Base-by-base conservation (phyloP, 2,888 invertebrate genomes). In the Diarsia rubi region DNA sequence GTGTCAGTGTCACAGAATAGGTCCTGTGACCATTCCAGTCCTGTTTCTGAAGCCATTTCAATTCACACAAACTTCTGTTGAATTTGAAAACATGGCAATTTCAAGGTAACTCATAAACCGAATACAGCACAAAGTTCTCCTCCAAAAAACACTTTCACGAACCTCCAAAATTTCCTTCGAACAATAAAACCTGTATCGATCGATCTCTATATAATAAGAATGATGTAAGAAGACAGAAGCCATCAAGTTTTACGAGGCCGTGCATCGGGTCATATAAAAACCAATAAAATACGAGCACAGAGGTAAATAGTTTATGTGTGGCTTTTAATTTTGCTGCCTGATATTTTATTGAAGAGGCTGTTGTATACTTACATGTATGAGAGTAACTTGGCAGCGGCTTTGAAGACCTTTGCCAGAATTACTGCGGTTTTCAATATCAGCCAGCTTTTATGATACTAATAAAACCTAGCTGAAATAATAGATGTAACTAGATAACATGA, bases 181-280 rank as follows among this genome's bases (percentile, higher is more conserved):
- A 78, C 81, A 81, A 86, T 81, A 81, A 81, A 75, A 81, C 75
- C 62, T 69, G 62, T 84, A 85, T 84, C 75, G 85, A 86, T 62
- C 77, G 45, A 69, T 72, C 66, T 73, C 77, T n/a, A 67, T 84
- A 72, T 81, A 81, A 85, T 86, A 85, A 85, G 65, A 84, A 73
- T 64, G 69, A 66, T 79, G 77, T 79, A 81, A 76, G 81, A 69
- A 75, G 84, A 86, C 86, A 85, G 83, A 52, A 86, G 86, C 83
- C 86, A 87, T 90, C 88, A 88, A 88, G 70, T 90, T 90, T 90
- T 90, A 90, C 88, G 88, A 87, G 76, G 65, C 88, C 70, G 75
- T 83, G 79, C 71, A 82, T 70, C 82, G 85, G 87, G 86, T 88
- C 77, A 80, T 86, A 87, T 88, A 86, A 87, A 87, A 85, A 71